Conservation (phyloP, 1,140 invertebrate genomes). For the Oreohelix idahoensis region DNA sequence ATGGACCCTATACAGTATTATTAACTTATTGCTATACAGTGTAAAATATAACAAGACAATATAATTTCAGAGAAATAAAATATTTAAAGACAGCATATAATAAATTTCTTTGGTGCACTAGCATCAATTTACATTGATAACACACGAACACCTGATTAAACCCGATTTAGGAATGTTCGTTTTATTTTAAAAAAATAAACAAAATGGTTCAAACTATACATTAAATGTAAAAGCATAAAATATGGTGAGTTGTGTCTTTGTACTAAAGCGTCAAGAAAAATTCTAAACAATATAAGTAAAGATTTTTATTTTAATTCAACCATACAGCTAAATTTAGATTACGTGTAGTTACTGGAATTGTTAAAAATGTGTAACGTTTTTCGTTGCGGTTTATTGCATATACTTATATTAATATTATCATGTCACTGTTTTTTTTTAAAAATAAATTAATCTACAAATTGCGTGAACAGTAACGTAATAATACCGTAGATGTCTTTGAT, state of each 20-base stretch:
- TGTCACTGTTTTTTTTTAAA: too few relatives aligned
- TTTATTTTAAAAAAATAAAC: background rate
- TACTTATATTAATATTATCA: too few relatives aligned
- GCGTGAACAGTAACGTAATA: too few relatives aligned
- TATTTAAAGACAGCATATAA: background rate
- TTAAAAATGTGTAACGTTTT: background rate
- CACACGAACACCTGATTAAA: background rate
- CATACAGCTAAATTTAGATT: background rate
- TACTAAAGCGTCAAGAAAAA: background rate
- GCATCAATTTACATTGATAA: background rate
- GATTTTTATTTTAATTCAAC: background rate
- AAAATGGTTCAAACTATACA: background rate
- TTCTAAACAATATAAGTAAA: background rate
- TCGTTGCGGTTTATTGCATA: background rate
- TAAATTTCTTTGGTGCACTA: background rate
- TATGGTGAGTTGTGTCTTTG: background rate
- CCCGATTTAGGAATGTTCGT: background rate
- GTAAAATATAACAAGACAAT: background rate
- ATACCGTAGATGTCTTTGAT: too few relatives aligned
- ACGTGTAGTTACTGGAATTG: background rate
- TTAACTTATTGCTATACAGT: too few relatives aligned
- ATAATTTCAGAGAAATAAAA: background rate
- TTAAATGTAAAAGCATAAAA: background rate
- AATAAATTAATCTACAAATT: too few relatives aligned
- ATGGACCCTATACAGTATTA: too few relatives aligned